Evolutionary conservation across 2,888 invertebrate species (phyloP).

Genomic region (Bombylius major): DNA sequence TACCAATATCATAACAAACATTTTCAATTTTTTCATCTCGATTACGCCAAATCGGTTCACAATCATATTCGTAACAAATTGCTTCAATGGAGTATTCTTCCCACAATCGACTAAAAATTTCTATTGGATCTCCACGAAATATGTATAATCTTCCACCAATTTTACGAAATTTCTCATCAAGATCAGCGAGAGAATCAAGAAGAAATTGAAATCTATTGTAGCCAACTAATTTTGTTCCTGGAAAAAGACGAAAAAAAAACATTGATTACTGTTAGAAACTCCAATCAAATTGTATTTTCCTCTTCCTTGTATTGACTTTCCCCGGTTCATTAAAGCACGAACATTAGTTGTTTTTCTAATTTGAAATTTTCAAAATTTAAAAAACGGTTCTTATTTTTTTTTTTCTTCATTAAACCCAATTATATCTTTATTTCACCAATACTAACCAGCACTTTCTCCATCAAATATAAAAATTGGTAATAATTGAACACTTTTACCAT

Average conservation of each 20-base stretch:
- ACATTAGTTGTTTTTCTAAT: too few relatives aligned
- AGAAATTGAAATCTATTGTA: slow-evolving; percentile 59
- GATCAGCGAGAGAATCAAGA: slow-evolving; percentile 50
- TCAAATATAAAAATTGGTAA: slow-evolving; percentile 61
- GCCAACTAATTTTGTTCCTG: slow-evolving; percentile 49
- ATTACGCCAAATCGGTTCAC: slow-evolving; percentile 56
- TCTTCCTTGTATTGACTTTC: too few relatives aligned
- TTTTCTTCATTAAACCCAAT: too few relatives aligned
- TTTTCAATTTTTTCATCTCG: slow-evolving; percentile 46
- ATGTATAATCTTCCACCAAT: slow-evolving; percentile 46
- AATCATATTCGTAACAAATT: slow-evolving; percentile 52
- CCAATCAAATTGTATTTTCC: too few relatives aligned
- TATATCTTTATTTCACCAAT: background rate
- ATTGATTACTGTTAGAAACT: too few relatives aligned
- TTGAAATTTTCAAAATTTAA: too few relatives aligned
- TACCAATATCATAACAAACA: slow-evolving; percentile 43
- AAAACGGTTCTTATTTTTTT: too few relatives aligned
- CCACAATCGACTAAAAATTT: slow-evolving; percentile 45
- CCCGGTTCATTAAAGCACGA: too few relatives aligned
- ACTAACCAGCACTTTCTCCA: slow-evolving; percentile 56
- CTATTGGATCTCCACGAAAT: slow-evolving; percentile 46
- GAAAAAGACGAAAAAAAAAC: slow-evolving; percentile 12
- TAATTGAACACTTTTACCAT: slow-evolving; percentile 30
- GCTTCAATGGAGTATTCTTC: slow-evolving; percentile 44
- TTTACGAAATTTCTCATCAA: slow-evolving; percentile 45